Base-by-base conservation (phyloP, 2,113 vertebrate species). In the Syngnathoides biaculeatus region DNA sequence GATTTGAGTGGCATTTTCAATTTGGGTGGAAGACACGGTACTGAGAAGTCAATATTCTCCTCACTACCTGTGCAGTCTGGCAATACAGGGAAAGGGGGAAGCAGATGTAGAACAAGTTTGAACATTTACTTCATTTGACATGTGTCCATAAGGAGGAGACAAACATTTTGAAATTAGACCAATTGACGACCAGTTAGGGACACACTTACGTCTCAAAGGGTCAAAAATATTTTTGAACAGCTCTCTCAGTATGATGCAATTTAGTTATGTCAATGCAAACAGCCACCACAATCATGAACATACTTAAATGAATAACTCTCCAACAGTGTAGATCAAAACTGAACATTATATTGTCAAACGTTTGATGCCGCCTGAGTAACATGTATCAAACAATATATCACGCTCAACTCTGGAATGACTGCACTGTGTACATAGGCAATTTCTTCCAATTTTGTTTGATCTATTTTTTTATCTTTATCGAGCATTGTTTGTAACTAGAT, bases 61-160 rank as follows among this genome's bases (percentile, higher is more conserved):
- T 93, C 95, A 86, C 84, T 92, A 78, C 93, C 93, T 26, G 92
- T 91, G 79, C 89, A 92, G 50, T 95, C 95, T 97, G 90, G 80
- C 83, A 81, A 89, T 86, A 86, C 79, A 87, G 79, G 84, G 83
- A 72, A 73, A 77, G 86, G 77, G 84, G 84, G 77, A 69, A 82
- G 89, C 86, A 91, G 75, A 90, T 11, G 88, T 75, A 87, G 71
- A 71, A 78, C 79, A 84, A 82, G 74, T 68, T 84, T 52, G 67
- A 63, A 85, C 77, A 82, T 43, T 24, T 7, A 62, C 24, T 62
- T 43, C 60, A 62, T 43, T 62, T 73, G 74, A 81, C 62, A 83
- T 75, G 71, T 5, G 48, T 14, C 77, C 62, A 69, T 48, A 63
- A 69, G 68, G 68, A 62, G 68, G 67, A 78, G 83, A 79, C 75